Evolutionary conservation across 2,113 vertebrate genomes (phyloP).

Genomic region (Anguilla japonica): DNA sequence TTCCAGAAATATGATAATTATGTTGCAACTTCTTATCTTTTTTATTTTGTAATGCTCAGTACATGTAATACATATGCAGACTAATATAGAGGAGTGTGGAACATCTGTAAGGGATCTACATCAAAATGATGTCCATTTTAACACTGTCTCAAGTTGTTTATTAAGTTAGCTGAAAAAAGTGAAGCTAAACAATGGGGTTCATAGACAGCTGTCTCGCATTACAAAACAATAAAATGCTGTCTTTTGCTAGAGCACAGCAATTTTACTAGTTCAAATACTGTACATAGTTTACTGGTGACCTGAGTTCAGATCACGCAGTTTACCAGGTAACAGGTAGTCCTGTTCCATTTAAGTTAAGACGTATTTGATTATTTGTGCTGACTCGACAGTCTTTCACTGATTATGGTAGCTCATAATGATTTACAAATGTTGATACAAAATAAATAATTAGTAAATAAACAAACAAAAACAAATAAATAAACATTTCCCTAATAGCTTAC

Average conservation of each 20-base stretch:
- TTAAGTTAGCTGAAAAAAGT: background rate
- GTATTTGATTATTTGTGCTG: background rate
- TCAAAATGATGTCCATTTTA: background rate
- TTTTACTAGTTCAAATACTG: background rate
- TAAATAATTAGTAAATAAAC: background rate
- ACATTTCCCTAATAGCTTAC: background rate
- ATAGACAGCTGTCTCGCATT: background rate
- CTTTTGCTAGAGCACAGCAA: background rate
- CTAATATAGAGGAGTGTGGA: conserved; percentile 6
- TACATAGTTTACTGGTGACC: background rate
- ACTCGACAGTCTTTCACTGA: too few relatives aligned
- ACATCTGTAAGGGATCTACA: conserved; percentile 9
- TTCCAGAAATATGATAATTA: background rate
- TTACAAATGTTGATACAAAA: too few relatives aligned
- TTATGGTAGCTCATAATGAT: background rate
- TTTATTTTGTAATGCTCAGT: conserved; percentile 15
- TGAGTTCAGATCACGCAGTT: background rate
- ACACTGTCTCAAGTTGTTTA: background rate
- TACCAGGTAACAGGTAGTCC: background rate
- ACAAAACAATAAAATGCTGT: background rate
- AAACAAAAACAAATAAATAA: background rate
- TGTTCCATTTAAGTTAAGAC: background rate
- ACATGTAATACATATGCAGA: background rate
- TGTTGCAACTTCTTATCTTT: conserved; percentile 4
- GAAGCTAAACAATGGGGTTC: background rate